Percentiles rank a stretch among this genome's conserved stretches.
Evolutionary conservation across 1,140 invertebrate species (phyloP).

Genomic region (Lasioglossum baleicum): DNA sequence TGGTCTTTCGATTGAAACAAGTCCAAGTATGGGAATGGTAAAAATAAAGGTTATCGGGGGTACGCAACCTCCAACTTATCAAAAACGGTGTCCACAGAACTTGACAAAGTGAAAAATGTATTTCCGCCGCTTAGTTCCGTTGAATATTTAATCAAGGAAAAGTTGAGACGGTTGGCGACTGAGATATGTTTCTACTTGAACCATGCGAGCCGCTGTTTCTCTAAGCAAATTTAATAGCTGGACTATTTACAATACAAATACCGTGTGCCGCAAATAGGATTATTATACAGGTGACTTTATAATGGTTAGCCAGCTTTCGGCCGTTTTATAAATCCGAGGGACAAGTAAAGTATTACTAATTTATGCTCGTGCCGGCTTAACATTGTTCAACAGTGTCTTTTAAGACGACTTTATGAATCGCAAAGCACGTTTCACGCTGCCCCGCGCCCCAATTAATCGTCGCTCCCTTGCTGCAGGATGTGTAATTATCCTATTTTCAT

Average conservation of each 20-base stretch:
- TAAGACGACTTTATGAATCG: constrained; percentile 26
- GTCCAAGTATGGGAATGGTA: too few relatives aligned
- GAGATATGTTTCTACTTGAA: constrained; percentile 4
- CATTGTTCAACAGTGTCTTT: constrained; percentile 16
- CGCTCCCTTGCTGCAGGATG: not conserved
- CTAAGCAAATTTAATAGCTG: constrained; percentile 13
- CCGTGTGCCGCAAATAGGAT: not conserved
- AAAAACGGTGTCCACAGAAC: not conserved
- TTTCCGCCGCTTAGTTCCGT: not conserved
- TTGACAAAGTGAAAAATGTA: not conserved
- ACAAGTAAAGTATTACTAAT: constrained; percentile 14
- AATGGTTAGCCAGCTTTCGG: constrained; percentile 3
- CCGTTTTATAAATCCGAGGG: not conserved
- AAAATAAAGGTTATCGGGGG: not conserved
- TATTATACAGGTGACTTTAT: constrained; percentile 27
- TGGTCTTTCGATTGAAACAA: too few relatives aligned
- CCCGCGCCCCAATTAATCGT: constrained; percentile 9
- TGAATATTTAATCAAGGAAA: not conserved
- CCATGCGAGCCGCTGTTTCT: not conserved
- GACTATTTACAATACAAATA: constrained; percentile 16
- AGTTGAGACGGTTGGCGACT: not conserved
- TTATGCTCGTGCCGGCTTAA: constrained; percentile 11
- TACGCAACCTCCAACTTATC: not conserved
- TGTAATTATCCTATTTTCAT: constrained; percentile 40
- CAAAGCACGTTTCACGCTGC: not conserved